These are phyloP conservation scores for Phainopepla nitens DNA, from an alignment of 2,113 vertebrate species.

Conservation along the genomic window DNA sequence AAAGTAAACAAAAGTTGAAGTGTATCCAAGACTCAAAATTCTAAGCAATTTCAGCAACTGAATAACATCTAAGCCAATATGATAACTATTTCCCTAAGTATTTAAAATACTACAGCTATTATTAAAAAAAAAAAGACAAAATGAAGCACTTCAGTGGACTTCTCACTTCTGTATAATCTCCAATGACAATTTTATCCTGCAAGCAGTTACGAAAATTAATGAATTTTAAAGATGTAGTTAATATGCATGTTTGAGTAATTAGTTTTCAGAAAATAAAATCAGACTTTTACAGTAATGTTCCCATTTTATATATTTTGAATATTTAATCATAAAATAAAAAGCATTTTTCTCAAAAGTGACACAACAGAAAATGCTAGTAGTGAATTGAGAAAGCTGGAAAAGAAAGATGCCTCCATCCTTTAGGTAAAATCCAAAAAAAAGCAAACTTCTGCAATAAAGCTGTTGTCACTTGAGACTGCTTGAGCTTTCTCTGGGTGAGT, in stretches of 20 bases:
- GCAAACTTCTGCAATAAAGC: not conserved
- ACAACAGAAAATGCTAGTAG: not conserved
- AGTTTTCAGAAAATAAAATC: not conserved
- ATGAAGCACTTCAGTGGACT: not conserved
- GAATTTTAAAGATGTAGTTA: not conserved
- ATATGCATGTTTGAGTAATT: not conserved
- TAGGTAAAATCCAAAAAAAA: not conserved
- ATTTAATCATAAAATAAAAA: not conserved
- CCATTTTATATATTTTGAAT: not conserved
- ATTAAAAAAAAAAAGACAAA: not conserved
- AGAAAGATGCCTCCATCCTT: not conserved
- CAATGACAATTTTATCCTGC: not conserved
- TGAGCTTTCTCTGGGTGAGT: not conserved
- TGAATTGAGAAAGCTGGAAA: not conserved
- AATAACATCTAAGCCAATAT: not conserved
- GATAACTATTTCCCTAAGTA: not conserved
- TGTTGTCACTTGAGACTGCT: not conserved
- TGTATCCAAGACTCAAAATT: not conserved
- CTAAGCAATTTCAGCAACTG: not conserved
- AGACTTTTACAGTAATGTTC: not conserved
- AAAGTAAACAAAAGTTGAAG: constrained; percentile 25
- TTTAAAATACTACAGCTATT: not conserved
- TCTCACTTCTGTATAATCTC: not conserved
- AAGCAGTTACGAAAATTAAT: not conserved
- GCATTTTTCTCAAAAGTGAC: not conserved